Evolutionary conservation across 2,113 vertebrate genomes (phyloP).

Genomic region (Vidua macroura): DNA sequence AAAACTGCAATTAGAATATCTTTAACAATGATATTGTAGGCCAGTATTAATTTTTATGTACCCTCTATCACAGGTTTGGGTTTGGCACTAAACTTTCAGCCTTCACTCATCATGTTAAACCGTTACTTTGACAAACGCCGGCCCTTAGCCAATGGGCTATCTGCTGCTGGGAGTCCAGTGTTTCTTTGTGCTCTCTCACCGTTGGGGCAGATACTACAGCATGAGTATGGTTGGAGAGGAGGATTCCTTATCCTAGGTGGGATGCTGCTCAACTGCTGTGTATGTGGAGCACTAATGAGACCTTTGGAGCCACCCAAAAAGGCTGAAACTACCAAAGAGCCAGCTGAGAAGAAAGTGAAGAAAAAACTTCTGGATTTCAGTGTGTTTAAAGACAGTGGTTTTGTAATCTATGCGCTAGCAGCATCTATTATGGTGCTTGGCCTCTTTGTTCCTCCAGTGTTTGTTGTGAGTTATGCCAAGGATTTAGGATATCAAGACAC

Average conservation of each 20-base stretch:
- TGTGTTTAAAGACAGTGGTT: slow-evolving; percentile 88
- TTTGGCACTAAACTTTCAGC: slow-evolving; percentile 93
- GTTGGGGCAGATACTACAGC: slow-evolving; percentile 87
- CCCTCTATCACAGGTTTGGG: slow-evolving; percentile 82
- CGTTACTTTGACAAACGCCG: slow-evolving; percentile 90
- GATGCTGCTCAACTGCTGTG: slow-evolving; percentile 92
- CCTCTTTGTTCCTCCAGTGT: slow-evolving; percentile 93
- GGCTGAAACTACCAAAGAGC: not conserved
- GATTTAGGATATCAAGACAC: slow-evolving; percentile 86
- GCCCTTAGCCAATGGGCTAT: slow-evolving; percentile 90
- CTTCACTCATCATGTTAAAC: slow-evolving; percentile 96
- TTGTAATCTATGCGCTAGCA: slow-evolving; percentile 86
- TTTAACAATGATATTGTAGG: not conserved
- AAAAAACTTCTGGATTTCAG: slow-evolving; percentile 88
- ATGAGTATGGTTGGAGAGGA: slow-evolving; percentile 88
- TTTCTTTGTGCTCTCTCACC: slow-evolving; percentile 91
- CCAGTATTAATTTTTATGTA: not conserved
- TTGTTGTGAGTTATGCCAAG: slow-evolving; percentile 94
- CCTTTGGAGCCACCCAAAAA: slow-evolving; percentile 76
- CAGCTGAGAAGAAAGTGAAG: slow-evolving; percentile 45
- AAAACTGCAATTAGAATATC: not conserved
- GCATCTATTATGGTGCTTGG: slow-evolving; percentile 95
- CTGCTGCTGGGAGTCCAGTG: slow-evolving; percentile 91
- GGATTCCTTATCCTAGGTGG: slow-evolving; percentile 93
- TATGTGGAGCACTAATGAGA: slow-evolving; percentile 90